Evolutionary conservation across 2,888 invertebrate species (phyloP), one percentile per base, ranked within the genome.

Genomic region (Ormyrus pomaceus): DNA sequence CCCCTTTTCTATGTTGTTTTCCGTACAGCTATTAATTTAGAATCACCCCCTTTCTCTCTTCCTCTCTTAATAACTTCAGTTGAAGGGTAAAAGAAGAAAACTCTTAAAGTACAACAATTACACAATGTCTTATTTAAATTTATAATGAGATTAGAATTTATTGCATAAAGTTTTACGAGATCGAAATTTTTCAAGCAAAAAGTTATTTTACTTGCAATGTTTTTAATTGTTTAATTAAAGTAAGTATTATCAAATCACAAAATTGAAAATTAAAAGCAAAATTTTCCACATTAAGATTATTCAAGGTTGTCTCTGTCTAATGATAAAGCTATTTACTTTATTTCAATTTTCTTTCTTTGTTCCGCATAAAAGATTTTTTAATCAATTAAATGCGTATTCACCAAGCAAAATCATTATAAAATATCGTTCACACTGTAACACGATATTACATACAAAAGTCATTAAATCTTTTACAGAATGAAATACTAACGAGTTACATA

Each of bases 21-120:
- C 51, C 46, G 50, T 19, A 68, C 19, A 69, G 53, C 19, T 73
- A 50, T 73, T 69, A 61, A 78, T 72, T 68, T 62, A 10, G 48
- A 62, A 19, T 19, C 74, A 7, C 34, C 50, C 50, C 66, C 56
- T 59, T 71, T 50, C 64, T n/a, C 62, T 8, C 55, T 61, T 64
- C 68, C 53, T 51, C 68, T 34, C 34, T 34, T 34, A 34, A 50
- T 34, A 13, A 45, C n/a, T 13, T 51, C 34, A 6, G 34, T 11
- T 53, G 4, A 53, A 64, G 59, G 45, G 45, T 55, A 45, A n/a
- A 46, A 13, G 8, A n/a, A 13, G 51, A 53, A 68, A 75, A 75
- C 68, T 75, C 66, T 75, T 53, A 46, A 50, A 75, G 68, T 59
- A 75, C 51, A 59, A 34, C 59, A 59, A 75, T 75, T 45, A 45